phyloP scores from a whole-genome alignment of 37 sponge, comb jelly and placozoan genomes.

The Lycopodina hypogea region DNA sequence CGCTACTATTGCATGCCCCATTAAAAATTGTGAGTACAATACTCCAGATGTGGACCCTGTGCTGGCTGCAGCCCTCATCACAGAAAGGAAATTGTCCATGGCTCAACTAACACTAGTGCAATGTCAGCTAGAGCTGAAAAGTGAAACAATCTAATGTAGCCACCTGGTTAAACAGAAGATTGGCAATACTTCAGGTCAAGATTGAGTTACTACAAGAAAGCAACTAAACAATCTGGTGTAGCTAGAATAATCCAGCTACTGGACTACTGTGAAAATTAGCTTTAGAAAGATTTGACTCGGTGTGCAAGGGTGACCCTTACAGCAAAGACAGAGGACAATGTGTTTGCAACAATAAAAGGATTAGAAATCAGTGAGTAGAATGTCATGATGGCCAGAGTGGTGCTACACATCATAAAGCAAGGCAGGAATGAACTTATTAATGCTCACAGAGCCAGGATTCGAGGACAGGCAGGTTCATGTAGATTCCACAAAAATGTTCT shows the following conservation, averaged over 20 bases:
- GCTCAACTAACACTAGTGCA: not conserved
- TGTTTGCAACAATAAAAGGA: constrained; percentile 15
- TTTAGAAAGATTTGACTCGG: constrained; percentile 41
- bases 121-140: constrained; percentile 8
- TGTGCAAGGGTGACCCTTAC: constrained; percentile 29
- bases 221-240: constrained; percentile 17
- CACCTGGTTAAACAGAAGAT: constrained; percentile 26
- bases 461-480: constrained; percentile 28
- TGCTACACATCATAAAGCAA: constrained; percentile 41
- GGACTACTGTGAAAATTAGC: constrained; percentile 39
- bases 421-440: constrained; percentile 41
- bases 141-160: constrained; percentile 33
- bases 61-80: too few species aligned
- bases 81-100: constrained; percentile 15
- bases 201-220: constrained; percentile 36
- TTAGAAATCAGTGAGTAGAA: constrained; percentile 31
- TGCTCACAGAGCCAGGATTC: constrained; percentile 31
- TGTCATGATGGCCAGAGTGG: constrained; percentile 32
- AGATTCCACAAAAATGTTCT: constrained; percentile 20
- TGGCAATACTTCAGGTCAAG: constrained; percentile 27
- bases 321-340: constrained; percentile 25
- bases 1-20: too few species aligned
- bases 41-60: constrained; percentile 32
- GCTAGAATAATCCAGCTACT: constrained; percentile 27
- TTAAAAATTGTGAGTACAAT: constrained; percentile 31